These are phyloP conservation scores for Galeopterus variegatus DNA, from an alignment of 2,113 vertebrate genomes.

Conservation along the genomic window DNA sequence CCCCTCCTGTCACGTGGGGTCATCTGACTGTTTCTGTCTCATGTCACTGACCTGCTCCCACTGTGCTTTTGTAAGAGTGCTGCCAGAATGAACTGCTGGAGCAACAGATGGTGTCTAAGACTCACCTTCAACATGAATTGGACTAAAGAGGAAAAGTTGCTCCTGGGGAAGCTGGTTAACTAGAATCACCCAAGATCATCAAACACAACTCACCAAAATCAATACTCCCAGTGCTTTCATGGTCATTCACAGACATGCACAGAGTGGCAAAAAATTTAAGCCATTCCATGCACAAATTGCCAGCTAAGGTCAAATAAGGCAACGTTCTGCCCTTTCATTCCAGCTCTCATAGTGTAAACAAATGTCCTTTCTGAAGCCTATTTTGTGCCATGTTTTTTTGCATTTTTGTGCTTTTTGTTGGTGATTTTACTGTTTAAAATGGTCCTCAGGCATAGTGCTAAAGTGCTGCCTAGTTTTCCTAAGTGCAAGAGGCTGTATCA, in stretches of 20 bases:
- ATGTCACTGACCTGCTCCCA: background rate
- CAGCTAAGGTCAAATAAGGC: background rate
- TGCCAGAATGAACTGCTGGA: background rate
- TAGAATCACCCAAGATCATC: background rate
- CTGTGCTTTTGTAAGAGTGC: background rate
- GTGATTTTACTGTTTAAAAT: background rate
- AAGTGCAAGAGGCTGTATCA: background rate
- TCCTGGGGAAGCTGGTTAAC: background rate
- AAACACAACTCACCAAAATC: background rate
- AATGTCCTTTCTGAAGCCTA: too few species aligned
- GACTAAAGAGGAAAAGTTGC: background rate
- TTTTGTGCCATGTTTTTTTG: too few species aligned
- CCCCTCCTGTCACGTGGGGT: too few species aligned
- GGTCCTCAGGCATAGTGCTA: background rate
- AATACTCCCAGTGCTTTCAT: background rate
- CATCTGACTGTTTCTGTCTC: too few species aligned
- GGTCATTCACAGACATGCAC: background rate
- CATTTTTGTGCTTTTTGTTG: background rate
- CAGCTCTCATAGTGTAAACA: background rate
- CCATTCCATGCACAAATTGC: background rate
- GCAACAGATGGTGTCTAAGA: background rate
- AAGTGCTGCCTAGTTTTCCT: background rate
- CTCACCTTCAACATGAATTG: background rate
- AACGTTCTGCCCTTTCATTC: background rate
- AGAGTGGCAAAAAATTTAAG: background rate